Percentiles rank a stretch among this genome's conserved stretches.
phyloP scores from a whole-genome alignment of 2,797 vertebrate genomes.

The Micrastur ruficollis region DNA sequence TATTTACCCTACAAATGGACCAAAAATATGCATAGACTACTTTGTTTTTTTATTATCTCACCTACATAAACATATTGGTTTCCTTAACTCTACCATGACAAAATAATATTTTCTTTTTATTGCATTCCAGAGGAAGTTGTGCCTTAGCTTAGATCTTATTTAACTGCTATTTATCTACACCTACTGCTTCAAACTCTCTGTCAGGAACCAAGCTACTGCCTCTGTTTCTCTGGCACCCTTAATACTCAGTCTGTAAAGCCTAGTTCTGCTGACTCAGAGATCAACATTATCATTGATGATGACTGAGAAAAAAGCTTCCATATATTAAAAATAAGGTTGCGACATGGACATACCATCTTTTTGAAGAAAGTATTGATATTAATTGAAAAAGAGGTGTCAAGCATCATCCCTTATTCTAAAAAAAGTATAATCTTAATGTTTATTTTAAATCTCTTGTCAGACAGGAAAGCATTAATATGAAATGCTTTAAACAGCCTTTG shows the following conservation, averaged over 20 bases:
- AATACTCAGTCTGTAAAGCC: neutral
- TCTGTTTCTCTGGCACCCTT: neutral
- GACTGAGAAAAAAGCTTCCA: neutral
- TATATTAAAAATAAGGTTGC: neutral
- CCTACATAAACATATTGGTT: neutral
- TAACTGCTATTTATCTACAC: neutral
- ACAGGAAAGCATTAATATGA: neutral
- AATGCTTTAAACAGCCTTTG: neutral
- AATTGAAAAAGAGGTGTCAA: neutral
- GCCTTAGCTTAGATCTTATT: neutral
- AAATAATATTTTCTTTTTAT: conserved; percentile 10
- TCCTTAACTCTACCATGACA: neutral
- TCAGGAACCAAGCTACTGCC: neutral
- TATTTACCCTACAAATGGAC: neutral
- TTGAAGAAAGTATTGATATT: neutral
- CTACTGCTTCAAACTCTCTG: neutral
- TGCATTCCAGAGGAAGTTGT: conserved; percentile 1
- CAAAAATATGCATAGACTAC: conserved; percentile 7
- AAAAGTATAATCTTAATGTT: neutral
- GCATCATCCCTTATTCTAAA: neutral
- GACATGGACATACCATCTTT: neutral
- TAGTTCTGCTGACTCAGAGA: neutral
- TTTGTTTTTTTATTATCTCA: conserved; percentile 40
- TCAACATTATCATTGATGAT: neutral
- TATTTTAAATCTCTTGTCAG: neutral